Evolutionary conservation across 2,888 invertebrate species (phyloP), one percentile per base, ranked within the genome.

Genomic region (Drosophila kambysellisi): DNA sequence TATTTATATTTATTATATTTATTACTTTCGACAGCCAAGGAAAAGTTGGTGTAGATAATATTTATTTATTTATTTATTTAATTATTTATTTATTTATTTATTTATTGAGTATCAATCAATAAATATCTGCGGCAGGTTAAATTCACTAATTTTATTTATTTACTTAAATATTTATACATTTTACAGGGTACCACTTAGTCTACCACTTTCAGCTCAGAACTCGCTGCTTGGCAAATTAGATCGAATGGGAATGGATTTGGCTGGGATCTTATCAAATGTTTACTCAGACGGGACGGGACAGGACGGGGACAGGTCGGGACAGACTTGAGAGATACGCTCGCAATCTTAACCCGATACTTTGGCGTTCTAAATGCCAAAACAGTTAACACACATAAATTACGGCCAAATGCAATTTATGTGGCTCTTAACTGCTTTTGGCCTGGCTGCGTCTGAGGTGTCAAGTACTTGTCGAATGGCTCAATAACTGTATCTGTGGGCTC

Each of bases 401-500:
- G 60, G 39, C 29, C 39, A 50, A 32, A 50, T 63, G 52, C 54
- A 51, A 64, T 56, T 62, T 67, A 62, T 67, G 51, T 33, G 35
- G 41, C 52, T 62, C 43, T 43, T 15, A 51, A n/a, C 20, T 11
- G 17, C 12, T 32, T 62, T 29, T 43, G 46, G 48, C 6, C 25
- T n/a, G 29, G 12, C 25, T n/a, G 29, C n/a, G 29, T 56, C 33
- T n/a, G 33, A 68, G 50, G 61, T 76, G 73, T 59, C 59, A 59
- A 51, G 32, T 74, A 74, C 51, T 72, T 67, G 67, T 59, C 48
- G 59, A 58, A 53, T 68, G 67, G 25, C 51, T 52, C 39, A 53
- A 53, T 46, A 50, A 50, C 20, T 43, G 20, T 12, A 15, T 37
- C 17, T 35, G 5, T 46, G 33, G 58, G 43, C 43, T 41, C 33